Conservation (phyloP, 1,140 invertebrate species). For the Pseudomyrmex sp. region DNA sequence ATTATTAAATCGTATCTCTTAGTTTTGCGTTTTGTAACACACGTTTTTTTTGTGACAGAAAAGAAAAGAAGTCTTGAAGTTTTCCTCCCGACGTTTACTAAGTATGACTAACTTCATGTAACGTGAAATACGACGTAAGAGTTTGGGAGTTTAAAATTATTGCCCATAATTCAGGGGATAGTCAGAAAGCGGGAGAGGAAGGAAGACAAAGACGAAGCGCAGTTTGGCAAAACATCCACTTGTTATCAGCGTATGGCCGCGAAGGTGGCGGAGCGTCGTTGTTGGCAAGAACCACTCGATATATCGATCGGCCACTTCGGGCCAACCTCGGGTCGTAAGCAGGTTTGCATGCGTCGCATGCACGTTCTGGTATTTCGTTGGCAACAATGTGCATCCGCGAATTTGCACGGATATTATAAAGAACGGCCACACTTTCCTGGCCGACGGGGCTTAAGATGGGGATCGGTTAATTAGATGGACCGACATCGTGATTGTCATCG, state of each 20-base stretch:
- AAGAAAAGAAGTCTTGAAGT: neutral
- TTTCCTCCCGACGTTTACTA: neutral
- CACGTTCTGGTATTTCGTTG: constrained; percentile 44
- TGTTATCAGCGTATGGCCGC: constrained; percentile 80
- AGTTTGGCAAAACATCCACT: constrained; percentile 75
- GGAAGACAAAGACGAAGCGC: constrained; percentile 60
- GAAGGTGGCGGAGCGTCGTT: constrained; percentile 68
- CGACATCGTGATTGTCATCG: neutral
- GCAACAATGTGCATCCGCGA: constrained; percentile 60
- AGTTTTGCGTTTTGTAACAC: neutral
- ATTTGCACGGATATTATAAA: constrained; percentile 57
- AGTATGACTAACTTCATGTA: neutral
- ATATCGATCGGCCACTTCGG: constrained; percentile 78
- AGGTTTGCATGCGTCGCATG: constrained; percentile 58
- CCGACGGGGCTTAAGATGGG: constrained; percentile 39
- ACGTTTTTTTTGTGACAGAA: neutral
- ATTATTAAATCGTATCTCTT: neutral
- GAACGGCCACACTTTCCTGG: constrained; percentile 53
- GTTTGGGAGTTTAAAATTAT: constrained; percentile 73
- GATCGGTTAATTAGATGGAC: constrained; percentile 56
- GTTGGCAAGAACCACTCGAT: constrained; percentile 77
- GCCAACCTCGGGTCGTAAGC: constrained; percentile 59
- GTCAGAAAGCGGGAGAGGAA: constrained; percentile 42
- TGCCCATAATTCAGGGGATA: constrained; percentile 73
- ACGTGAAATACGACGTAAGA: neutral